Percentiles rank a stretch among this genome's conserved stretches.
Conservation (phyloP, 2,888 invertebrate species). For the Lasius fuliginosus region DNA sequence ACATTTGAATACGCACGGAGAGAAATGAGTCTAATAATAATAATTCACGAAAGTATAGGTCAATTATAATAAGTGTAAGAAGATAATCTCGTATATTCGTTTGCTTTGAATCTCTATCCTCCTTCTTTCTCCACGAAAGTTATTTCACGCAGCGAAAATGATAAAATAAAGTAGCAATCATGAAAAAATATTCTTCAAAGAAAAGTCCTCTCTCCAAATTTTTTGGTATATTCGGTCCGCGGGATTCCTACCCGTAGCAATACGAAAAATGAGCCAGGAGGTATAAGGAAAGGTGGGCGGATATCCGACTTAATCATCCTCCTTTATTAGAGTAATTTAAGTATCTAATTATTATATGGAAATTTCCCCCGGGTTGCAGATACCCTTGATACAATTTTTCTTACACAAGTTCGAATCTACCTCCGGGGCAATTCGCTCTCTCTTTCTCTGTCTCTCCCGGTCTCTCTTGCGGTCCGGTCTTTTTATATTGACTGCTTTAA, state of each 20-base stretch:
- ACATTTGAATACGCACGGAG: neutral
- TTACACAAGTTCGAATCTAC: constrained; percentile 79
- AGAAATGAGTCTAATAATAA: neutral
- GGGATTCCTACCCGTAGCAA: constrained; percentile 16
- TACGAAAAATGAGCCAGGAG: constrained; percentile 46
- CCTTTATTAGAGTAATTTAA: constrained; percentile 81
- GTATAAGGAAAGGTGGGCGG: constrained; percentile 62
- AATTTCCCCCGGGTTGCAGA: constrained; percentile 74
- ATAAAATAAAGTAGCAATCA: constrained; percentile 39
- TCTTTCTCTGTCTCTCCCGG: neutral
- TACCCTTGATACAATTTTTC: constrained; percentile 76
- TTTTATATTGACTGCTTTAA: constrained; percentile 82
- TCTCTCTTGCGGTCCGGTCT: constrained; percentile 63
- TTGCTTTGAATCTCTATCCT: neutral
- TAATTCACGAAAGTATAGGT: constrained; percentile 23
- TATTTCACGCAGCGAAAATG: constrained; percentile 24
- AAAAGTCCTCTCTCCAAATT: constrained; percentile 13
- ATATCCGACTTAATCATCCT: constrained; percentile 79
- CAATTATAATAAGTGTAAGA: constrained; percentile 4
- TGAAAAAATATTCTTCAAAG: constrained; percentile 37
- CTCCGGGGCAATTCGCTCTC: constrained; percentile 70
- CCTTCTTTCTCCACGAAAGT: neutral
- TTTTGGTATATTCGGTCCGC: constrained; percentile 24
- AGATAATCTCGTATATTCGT: neutral
- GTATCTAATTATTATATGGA: constrained; percentile 84